A percentile compares a stretch with the other conserved stretches of the same genome.
Evolutionary conservation across 2,113 vertebrate genomes (phyloP).

Genomic region (Perca flavescens): DNA sequence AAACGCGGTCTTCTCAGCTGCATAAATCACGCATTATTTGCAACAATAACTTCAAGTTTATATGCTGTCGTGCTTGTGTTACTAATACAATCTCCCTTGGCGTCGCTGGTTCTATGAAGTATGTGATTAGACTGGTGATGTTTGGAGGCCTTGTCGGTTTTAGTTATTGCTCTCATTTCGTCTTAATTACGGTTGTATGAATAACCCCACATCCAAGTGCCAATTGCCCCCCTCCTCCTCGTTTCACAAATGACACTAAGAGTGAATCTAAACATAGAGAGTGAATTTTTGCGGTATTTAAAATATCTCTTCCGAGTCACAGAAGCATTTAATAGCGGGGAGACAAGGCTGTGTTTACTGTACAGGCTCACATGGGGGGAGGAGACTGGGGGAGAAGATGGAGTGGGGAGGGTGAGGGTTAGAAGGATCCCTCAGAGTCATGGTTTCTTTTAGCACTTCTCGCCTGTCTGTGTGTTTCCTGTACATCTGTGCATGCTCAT

Average conservation of each 20-base stretch:
- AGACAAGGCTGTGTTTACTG: slow-evolving; percentile 51
- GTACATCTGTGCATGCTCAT: slow-evolving; percentile 19
- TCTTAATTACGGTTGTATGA: slow-evolving; percentile 72
- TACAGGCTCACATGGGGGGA: slow-evolving; percentile 20
- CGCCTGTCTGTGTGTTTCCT: slow-evolving; percentile 16
- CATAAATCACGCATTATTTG: slow-evolving; percentile 60
- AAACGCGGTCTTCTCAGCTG: slow-evolving; percentile 2
- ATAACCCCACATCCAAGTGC: slow-evolving; percentile 48
- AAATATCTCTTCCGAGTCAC: slow-evolving; percentile 33
- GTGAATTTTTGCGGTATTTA: slow-evolving; percentile 61
- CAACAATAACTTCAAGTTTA: slow-evolving; percentile 48
- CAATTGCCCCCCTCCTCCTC: slow-evolving; percentile 22
- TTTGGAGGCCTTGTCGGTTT: slow-evolving; percentile 70
- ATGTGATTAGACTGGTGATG: slow-evolving; percentile 70
- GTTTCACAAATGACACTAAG: slow-evolving; percentile 54
- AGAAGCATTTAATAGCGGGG: slow-evolving; percentile 12
- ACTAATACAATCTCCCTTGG: slow-evolving; percentile 68
- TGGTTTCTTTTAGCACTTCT: slow-evolving; percentile 13
- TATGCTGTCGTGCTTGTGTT: slow-evolving; percentile 40
- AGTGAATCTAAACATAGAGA: slow-evolving; percentile 61
- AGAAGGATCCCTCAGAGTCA: slow-evolving; percentile 11
- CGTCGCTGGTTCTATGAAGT: slow-evolving; percentile 56
- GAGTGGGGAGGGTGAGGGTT: slow-evolving; percentile 4
- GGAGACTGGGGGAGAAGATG: slow-evolving; percentile 28
- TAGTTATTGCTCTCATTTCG: slow-evolving; percentile 70